Evolutionary conservation across 2,888 invertebrate species (phyloP).

Genomic region (Neocrepidodera transversa): DNA sequence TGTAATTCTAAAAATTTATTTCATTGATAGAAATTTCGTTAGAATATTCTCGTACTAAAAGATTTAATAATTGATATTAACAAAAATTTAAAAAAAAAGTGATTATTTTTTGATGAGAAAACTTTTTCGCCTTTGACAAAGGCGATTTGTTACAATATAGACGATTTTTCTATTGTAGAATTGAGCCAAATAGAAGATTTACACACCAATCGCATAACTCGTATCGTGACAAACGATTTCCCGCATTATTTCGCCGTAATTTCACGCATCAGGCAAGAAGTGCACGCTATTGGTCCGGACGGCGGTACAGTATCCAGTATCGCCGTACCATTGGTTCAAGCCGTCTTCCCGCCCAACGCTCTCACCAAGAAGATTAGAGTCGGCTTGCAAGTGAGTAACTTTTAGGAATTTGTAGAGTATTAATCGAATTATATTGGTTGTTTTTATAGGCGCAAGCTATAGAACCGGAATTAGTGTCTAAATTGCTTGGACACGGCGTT

Average conservation of each 20-base stretch:
- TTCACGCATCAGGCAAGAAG: constrained; percentile 93
- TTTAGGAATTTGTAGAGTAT: too few species aligned
- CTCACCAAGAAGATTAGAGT: constrained; percentile 99
- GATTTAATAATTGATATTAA: too few species aligned
- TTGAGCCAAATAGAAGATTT: constrained; percentile 81
- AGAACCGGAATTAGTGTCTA: constrained; percentile 80
- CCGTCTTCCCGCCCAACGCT: constrained; percentile 91
- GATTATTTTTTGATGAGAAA: too few species aligned
- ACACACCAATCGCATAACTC: constrained; percentile 87
- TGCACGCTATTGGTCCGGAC: constrained; percentile 95
- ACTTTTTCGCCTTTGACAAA: too few species aligned
- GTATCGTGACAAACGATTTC: constrained; percentile 95
- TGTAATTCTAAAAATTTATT: too few species aligned
- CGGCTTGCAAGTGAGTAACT: constrained; percentile 81
- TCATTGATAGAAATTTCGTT: too few species aligned
- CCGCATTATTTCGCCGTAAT: constrained; percentile 98
- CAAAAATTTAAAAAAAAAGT: too few species aligned
- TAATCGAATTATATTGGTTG: too few species aligned
- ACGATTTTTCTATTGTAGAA: constrained; percentile 69
- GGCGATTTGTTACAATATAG: too few species aligned
- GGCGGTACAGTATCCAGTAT: constrained; percentile 96
- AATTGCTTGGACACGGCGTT: constrained; percentile 92
- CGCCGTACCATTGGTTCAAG: constrained; percentile 87
- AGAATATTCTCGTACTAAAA: too few species aligned
- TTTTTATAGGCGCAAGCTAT: constrained; percentile 91